Conservation (phyloP, 2,113 vertebrate genomes). For the human region GRCh38 chr3:118284501-118285000, state of each 20-base stretch:
- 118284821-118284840: background rate
- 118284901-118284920: too few species aligned
- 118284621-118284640: background rate
- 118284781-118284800: background rate
- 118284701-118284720: background rate
- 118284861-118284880: background rate
- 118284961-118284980: too few species aligned
- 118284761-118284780: background rate
- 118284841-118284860: background rate
- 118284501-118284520: slow-evolving; percentile 22
- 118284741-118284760: background rate
- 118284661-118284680: background rate
- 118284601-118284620: background rate
- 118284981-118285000: too few species aligned
- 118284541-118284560: background rate
- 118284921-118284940: too few species aligned
- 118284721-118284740: background rate
- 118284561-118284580: background rate
- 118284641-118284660: background rate
- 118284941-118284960: too few species aligned
- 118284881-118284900: too few species aligned
- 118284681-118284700: background rate
- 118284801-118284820: background rate
- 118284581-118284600: background rate
- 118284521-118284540: slow-evolving; percentile 14